phyloP scores from a whole-genome alignment of 2,888 invertebrate genomes.

The Nomada ferruginata region DNA sequence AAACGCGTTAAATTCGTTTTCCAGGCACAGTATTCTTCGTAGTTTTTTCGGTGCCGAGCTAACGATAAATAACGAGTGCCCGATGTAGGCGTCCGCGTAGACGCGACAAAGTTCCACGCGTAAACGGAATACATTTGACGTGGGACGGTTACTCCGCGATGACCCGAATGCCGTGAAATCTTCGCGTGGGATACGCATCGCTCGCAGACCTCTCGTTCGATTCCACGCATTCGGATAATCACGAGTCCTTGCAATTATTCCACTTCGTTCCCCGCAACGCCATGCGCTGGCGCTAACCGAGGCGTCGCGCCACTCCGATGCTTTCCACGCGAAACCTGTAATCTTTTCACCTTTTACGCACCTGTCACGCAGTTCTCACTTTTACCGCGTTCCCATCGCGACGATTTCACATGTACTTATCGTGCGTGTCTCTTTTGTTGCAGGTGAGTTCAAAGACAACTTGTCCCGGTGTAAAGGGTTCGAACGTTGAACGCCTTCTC shows the following conservation, averaged over 20 bases:
- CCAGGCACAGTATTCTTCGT: background rate
- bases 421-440: constrained; percentile 33
- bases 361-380: constrained; percentile 22
- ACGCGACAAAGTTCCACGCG: constrained; percentile 25
- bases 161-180: constrained; percentile 76
- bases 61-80: background rate
- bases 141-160: constrained; percentile 69
- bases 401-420: background rate
- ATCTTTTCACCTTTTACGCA: constrained; percentile 28
- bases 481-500: background rate
- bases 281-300: constrained; percentile 10
- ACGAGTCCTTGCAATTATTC: constrained; percentile 56
- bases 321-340: constrained; percentile 11
- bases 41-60: background rate
- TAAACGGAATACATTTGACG: constrained; percentile 63
- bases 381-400: background rate
- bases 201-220: constrained; percentile 52
- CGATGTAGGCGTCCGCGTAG: constrained; percentile 24
- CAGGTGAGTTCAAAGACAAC: constrained; percentile 41
- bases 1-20: constrained; percentile 1
- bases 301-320: constrained; percentile 1
- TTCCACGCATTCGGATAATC: constrained; percentile 64
- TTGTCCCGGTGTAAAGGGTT: background rate
- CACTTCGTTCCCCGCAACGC: constrained; percentile 8
- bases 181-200: constrained; percentile 60